Percentiles rank a stretch among this genome's conserved stretches.
phyloP scores from a whole-genome alignment of 2,113 vertebrate species.

The Nansenia antarctica region DNA sequence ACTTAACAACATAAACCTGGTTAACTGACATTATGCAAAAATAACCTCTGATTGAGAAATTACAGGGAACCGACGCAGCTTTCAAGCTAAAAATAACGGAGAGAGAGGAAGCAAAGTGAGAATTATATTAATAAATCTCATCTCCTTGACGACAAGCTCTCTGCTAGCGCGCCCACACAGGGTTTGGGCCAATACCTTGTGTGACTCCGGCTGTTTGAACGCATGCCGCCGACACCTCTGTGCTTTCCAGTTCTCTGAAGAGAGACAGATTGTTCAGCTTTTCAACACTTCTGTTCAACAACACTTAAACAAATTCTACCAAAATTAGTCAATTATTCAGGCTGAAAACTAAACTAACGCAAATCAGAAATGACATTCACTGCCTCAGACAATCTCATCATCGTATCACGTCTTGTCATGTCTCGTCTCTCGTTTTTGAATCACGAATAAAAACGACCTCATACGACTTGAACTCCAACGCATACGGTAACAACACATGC shows the following conservation, averaged over 20 bases:
- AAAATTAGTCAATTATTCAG: not conserved
- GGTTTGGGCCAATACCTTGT: constrained; percentile 55
- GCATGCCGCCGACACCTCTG: constrained; percentile 25
- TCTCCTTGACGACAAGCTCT: constrained; percentile 70
- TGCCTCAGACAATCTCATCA: not conserved
- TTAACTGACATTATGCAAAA: constrained; percentile 30
- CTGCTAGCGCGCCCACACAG: constrained; percentile 63
- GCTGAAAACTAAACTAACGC: not conserved
- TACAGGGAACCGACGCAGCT: constrained; percentile 44
- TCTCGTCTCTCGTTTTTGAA: not conserved
- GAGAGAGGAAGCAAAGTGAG: constrained; percentile 47
- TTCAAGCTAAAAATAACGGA: constrained; percentile 62
- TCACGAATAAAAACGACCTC: not conserved
- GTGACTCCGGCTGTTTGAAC: constrained; percentile 45
- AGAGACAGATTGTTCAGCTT: not conserved
- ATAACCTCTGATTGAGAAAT: constrained; percentile 56
- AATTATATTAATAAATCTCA: constrained; percentile 68
- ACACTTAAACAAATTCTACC: not conserved
- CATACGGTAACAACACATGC: too few relatives aligned
- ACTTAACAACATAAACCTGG: constrained; percentile 24
- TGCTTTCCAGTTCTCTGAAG: constrained; percentile 16
- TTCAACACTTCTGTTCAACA: not conserved
- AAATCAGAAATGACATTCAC: not conserved
- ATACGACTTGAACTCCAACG: not conserved
- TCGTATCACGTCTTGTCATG: not conserved